Percentiles rank a stretch among this genome's conserved stretches.
These are phyloP conservation scores for Coelogynopora nodosa DNA, from an alignment of 2,888 invertebrate species.

Conservation along the genomic window DNA sequence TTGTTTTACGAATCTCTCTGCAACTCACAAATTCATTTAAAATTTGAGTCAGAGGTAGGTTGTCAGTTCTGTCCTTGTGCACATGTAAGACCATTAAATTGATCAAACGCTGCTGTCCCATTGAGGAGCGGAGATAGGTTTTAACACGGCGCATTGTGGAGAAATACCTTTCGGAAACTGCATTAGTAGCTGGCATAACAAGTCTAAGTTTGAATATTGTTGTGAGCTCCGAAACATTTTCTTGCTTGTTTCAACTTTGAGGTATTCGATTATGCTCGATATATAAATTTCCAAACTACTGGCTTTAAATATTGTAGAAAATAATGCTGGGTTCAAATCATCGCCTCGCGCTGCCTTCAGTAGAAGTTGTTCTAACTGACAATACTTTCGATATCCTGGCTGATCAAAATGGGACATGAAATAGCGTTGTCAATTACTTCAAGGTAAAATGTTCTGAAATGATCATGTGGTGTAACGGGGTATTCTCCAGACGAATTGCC, in stretches of 20 bases:
- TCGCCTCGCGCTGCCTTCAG: neutral
- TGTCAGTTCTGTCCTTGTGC: neutral
- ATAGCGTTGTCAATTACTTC: constrained; percentile 6
- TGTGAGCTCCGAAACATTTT: neutral
- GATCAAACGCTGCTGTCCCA: neutral
- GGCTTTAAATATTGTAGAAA: neutral
- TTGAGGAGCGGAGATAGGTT: constrained; percentile 19
- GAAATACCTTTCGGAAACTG: neutral
- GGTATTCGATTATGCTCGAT: neutral
- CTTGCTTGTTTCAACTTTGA: neutral
- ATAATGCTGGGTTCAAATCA: neutral
- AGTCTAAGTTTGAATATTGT: too few relatives aligned
- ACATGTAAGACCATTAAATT: neutral
- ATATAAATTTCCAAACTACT: neutral
- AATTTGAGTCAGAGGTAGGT: neutral
- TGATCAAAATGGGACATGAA: constrained; percentile 11
- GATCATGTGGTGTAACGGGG: neutral
- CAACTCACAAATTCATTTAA: neutral
- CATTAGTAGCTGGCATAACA: neutral
- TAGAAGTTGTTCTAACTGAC: neutral
- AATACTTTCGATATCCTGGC: constrained; percentile 23
- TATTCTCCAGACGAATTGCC: neutral
- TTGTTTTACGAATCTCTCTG: too few relatives aligned
- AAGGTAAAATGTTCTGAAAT: constrained; percentile 1
- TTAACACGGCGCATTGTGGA: neutral